Conservation (phyloP, 2,113 vertebrate genomes). For the Raja brachyura region DNA sequence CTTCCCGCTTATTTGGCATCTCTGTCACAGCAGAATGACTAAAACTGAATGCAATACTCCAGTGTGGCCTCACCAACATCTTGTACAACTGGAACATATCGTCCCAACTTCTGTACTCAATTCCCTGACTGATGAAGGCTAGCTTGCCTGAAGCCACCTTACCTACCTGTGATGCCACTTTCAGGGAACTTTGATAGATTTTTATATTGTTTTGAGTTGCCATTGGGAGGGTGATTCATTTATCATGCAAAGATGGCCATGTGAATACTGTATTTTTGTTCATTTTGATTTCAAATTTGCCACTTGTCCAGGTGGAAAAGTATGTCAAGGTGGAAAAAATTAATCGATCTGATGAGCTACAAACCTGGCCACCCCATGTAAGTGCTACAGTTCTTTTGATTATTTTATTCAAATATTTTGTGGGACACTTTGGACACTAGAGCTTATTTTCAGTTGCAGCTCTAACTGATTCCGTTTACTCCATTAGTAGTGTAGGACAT, state of each 20-base stretch:
- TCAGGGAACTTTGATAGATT: background rate
- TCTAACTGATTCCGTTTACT: conserved; percentile 1
- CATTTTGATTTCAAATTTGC: conserved; percentile 40
- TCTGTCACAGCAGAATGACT: too few species aligned
- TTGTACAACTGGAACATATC: too few species aligned
- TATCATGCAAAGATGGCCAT: background rate
- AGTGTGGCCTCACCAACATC: too few species aligned
- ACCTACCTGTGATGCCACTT: too few species aligned
- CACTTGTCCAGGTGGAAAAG: conserved; percentile 80
- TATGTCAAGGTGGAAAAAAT: conserved; percentile 92
- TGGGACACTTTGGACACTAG: background rate
- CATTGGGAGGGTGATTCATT: background rate
- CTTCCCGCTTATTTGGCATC: too few species aligned
- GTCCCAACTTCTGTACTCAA: too few species aligned
- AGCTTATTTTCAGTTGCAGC: background rate
- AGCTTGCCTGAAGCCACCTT: too few species aligned
- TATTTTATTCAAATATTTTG: conserved; percentile 41
- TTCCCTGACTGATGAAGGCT: too few species aligned
- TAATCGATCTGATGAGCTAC: conserved; percentile 80
- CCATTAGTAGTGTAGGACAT: background rate
- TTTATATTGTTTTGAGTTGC: background rate
- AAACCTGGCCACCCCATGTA: conserved; percentile 91
- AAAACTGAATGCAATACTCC: too few species aligned
- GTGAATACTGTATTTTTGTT: conserved; percentile 1
- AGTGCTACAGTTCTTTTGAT: conserved; percentile 47